Conservation (phyloP, 2,113 vertebrate genomes). For the Eira barbara region DNA sequence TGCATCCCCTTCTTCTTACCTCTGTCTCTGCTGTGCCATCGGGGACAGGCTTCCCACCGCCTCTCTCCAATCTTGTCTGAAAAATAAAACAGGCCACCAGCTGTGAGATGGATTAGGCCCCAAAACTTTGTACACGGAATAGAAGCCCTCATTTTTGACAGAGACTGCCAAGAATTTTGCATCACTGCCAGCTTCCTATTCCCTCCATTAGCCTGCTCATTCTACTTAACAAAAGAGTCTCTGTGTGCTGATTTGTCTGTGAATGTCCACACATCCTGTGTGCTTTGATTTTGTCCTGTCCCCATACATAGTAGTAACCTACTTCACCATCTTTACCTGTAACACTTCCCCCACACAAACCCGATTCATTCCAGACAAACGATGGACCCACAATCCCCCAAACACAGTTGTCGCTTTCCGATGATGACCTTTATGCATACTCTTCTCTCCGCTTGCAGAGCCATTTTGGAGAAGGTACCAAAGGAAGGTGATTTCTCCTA, state of each 20-base stretch:
- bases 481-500: neutral
- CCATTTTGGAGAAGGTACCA: neutral
- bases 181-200: neutral
- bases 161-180: neutral
- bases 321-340: neutral
- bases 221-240: neutral
- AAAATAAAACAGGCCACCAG: neutral
- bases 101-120: neutral
- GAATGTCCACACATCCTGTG: fast-evolving
- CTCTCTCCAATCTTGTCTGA: neutral
- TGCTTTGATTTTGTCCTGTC: neutral
- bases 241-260: neutral
- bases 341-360: neutral
- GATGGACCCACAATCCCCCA: neutral
- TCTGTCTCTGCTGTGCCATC: neutral
- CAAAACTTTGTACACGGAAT: neutral
- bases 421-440: neutral
- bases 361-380: neutral
- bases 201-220: neutral
- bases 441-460: neutral
- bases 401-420: neutral
- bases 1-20: neutral
- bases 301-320: neutral
- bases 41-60: neutral
- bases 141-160: neutral